A percentile compares a stretch with the other conserved stretches of the same genome.
Evolutionary conservation across 2,113 vertebrate genomes (phyloP).

Genomic region (Myanophis thanlyinensis): DNA sequence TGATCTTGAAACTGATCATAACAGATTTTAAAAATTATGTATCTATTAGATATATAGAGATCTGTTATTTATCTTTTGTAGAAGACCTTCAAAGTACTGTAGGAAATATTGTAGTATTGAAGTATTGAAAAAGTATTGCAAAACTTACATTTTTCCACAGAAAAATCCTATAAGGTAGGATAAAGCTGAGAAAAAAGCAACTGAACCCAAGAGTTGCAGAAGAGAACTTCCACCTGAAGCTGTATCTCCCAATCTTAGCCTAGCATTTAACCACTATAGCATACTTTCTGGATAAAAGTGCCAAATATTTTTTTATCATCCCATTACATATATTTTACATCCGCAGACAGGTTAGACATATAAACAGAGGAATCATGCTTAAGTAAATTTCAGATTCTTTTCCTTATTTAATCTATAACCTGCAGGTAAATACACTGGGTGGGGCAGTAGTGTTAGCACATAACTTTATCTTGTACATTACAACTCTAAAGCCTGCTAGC

Average conservation of each 20-base stretch:
- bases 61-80: not conserved
- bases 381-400: not conserved
- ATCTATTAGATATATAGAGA: not conserved
- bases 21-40: not conserved
- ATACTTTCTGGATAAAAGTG: not conserved
- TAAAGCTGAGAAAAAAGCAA: not conserved
- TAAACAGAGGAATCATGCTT: not conserved
- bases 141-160: not conserved
- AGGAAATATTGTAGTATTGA: not conserved
- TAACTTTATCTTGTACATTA: not conserved
- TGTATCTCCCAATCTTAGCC: not conserved
- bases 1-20: not conserved
- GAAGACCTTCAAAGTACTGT: not conserved
- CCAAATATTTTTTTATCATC: not conserved
- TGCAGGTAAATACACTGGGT: not conserved
- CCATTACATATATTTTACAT: not conserved
- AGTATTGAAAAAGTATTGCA: no score
- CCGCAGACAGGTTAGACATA: not conserved
- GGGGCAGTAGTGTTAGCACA: no score
- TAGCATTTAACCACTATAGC: not conserved
- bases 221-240: not conserved
- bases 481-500: not conserved
- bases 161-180: not conserved
- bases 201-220: not conserved
- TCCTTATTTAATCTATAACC: not conserved